phyloP scores from a whole-genome alignment of 1,140 invertebrate species.

The Caenorhabditis briggsae region DNA sequence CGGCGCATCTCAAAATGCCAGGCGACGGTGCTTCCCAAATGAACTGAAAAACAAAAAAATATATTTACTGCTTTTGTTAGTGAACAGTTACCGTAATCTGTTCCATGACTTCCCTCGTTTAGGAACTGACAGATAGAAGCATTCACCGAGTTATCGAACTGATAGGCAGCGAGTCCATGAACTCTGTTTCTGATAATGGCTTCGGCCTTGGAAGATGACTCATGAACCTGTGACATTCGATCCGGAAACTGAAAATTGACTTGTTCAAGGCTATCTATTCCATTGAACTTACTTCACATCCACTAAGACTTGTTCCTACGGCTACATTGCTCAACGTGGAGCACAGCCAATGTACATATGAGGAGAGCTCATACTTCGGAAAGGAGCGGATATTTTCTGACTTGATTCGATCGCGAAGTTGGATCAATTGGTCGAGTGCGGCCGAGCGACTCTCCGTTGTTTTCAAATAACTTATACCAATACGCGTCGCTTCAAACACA shows the following conservation, averaged over 20 bases:
- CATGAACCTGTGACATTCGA: constrained; percentile 13
- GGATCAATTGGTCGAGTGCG: background rate
- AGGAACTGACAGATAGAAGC: constrained; percentile 13
- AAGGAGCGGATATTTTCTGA: background rate
- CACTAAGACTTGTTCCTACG: background rate
- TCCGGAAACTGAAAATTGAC: constrained; percentile 25
- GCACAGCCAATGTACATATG: constrained; percentile 4
- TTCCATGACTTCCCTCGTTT: background rate
- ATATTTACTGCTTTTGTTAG: background rate
- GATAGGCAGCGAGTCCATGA: background rate
- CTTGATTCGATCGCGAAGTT: background rate
- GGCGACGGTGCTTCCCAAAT: constrained; percentile 8
- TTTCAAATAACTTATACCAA: background rate
- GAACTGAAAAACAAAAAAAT: constrained; percentile 3
- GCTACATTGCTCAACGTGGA: constrained; percentile 13
- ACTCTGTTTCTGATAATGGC: constrained; percentile 2
- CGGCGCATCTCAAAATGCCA: constrained; percentile 37
- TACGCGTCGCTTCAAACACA: background rate
- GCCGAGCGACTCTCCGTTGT: background rate
- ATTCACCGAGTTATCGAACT: constrained; percentile 16
- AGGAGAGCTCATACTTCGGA: constrained; percentile 12
- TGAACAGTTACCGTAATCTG: background rate
- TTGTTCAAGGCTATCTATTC: background rate
- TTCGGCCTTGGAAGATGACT: background rate
- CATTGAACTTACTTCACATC: background rate